Evolutionary conservation across 2,113 vertebrate species (phyloP).

Genomic region (Eolophus roseicapilla): DNA sequence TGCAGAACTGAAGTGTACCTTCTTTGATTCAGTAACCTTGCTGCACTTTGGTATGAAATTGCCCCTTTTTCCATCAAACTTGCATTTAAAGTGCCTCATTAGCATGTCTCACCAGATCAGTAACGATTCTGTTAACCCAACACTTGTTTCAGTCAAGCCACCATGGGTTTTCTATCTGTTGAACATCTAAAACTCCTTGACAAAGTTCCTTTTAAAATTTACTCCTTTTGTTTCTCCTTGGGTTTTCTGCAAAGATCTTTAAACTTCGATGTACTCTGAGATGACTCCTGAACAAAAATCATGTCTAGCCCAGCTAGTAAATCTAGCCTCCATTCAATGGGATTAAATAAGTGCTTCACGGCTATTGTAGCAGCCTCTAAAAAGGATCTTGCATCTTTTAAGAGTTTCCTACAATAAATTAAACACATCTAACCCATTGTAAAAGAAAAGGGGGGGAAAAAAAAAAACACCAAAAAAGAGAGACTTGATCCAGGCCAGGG

Average conservation of each 20-base stretch:
- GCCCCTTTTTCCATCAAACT: constrained; percentile 70
- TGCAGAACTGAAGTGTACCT: constrained; percentile 62
- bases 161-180: constrained; percentile 64
- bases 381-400: constrained; percentile 70
- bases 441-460: background rate
- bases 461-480: background rate
- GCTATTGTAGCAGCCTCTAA: constrained; percentile 72
- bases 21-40: constrained; percentile 75
- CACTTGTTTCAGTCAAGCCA: constrained; percentile 36
- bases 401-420: constrained; percentile 81
- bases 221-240: constrained; percentile 73
- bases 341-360: constrained; percentile 79
- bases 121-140: constrained; percentile 21
- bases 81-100: constrained; percentile 76
- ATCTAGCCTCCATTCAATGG: constrained; percentile 76
- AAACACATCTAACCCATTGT: constrained; percentile 47
- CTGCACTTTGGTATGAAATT: constrained; percentile 69
- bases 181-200: constrained; percentile 76
- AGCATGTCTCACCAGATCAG: constrained; percentile 66
- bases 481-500: constrained; percentile 19
- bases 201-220: constrained; percentile 77
- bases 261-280: constrained; percentile 74
- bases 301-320: constrained; percentile 80
- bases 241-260: constrained; percentile 76
- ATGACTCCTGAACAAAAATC: constrained; percentile 80